Base-by-base conservation (phyloP, 2,113 vertebrate species). In the Lipotes vexillifer region DNA sequence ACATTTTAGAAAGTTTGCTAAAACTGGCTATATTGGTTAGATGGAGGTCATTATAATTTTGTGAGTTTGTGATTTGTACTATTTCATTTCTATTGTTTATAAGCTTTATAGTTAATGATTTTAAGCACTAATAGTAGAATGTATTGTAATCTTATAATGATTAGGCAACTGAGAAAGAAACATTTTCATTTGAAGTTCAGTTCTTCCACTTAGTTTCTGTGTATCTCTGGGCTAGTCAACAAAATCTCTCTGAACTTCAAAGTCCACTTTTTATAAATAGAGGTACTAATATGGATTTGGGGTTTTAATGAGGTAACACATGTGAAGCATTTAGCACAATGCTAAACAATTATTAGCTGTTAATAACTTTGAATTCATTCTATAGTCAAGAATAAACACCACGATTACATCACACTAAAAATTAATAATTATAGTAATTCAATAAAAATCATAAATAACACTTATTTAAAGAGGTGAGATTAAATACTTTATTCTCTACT, bases 191-290 rank as follows among this genome's bases (percentile, higher is more conserved):
- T 84, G 49, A 63, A 87, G 61, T 55, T 84, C 31, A 69, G 14
- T 88, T 91, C 52, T 85, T 85, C 8, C 25, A 38, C 57, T 74
- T 46, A 89, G 20, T 72, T 63, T 12, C 31, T 80, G 23, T 68
- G 6, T 59, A 14, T 27, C 52, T 94, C 38, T 65, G 29, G 55
- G 18, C 27, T 77, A 63, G 20, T 57, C 81, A 92, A 93, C 38
- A 94, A 49, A 92, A 75, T 36, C n/a, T 90, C 38, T 52, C 44
- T 82, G 63, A 75, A 90, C 92, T 94, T 88, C 93, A 93, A 85
- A 90, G 23, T 20, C 17, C 5, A 82, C 27, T 71, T 86, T 85
- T 88, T 75, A 84, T 72, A 80, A 92, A 29, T 4, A 18, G 31
- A 49, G 20, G 33, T 68, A 63, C 18, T 65, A 44, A 88, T 85